Base-by-base conservation (phyloP, 2,113 vertebrate species). In the Solea solea region DNA sequence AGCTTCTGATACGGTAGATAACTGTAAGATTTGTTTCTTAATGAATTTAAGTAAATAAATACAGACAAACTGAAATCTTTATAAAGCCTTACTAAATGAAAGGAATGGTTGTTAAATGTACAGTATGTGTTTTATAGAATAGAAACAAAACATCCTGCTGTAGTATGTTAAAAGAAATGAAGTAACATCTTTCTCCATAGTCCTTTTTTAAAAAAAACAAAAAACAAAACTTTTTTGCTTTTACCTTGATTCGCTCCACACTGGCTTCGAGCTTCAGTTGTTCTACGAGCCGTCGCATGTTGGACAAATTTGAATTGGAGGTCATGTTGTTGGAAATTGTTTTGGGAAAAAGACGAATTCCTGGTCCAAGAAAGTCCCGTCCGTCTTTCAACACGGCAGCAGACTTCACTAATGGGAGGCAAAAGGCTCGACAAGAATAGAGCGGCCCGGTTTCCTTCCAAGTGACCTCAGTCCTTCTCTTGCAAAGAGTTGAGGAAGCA, bases 231-330 rank as follows among this genome's bases (percentile, higher is more conserved):
- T 56, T 4, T 42, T n/a, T 49, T 46, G 14, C 13, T 65, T 65
- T 75, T 92, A 96, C 96, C 95, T 97, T 96, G 75, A 97, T 96
- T 83, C 96, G 88, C 79, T 97, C 96, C 89, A 97, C 93, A 13
- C 94, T 94, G 60, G 96, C 96, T 85, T 98, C 96, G 46, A 96
- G 92, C 88, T 94, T 95, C 70, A 98, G 95, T 88, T 98, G 96
- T 83, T 96, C 95, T 62, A 97, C 96, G 82, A 95, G 78, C 46
- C 95, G 93, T 69, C 94, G 92, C 96, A 97, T 92, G 76, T 87
- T 92, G 86, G 91, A 92, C 81, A 96, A 80, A 86, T 90, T 96
- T 21, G 95, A 93, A 86, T 94, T 95, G 39, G 95, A 94, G 9
- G 95, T 95, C 96, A 98, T 97, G 79, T 81, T 87, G 64, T 13